Conservation (phyloP, 1,140 invertebrate genomes). For the Planococcus citri region DNA sequence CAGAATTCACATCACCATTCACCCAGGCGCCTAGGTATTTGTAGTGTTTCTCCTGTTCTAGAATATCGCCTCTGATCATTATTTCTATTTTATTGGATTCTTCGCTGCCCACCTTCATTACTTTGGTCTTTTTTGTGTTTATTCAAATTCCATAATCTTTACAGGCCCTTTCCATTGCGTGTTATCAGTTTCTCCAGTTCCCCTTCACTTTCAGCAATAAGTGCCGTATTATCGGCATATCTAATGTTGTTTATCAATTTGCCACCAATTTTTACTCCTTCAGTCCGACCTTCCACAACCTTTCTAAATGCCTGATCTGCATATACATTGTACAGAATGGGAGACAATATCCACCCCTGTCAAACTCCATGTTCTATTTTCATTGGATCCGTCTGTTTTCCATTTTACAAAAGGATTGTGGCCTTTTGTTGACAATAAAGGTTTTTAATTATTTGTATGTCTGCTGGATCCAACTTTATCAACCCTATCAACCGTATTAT, state of each 20-base stretch:
- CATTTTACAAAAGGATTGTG: neutral
- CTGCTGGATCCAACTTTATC: neutral
- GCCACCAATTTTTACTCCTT: slow-evolving; percentile 20
- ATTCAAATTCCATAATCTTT: slow-evolving; percentile 19
- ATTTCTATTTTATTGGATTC: neutral
- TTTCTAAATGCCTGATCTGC: slow-evolving; percentile 21
- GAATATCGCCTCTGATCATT: neutral
- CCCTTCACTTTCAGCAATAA: slow-evolving; percentile 22
- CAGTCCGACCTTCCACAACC: neutral
- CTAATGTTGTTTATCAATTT: slow-evolving; percentile 20
- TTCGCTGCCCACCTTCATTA: slow-evolving; percentile 18
- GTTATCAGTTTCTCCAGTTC: slow-evolving; percentile 20
- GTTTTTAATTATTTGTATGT: slow-evolving; percentile 10
- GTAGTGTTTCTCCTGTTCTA: slow-evolving; percentile 20
- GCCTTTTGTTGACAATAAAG: slow-evolving; percentile 11
- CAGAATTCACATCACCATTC: slow-evolving; percentile 22
- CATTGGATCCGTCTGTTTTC: neutral
- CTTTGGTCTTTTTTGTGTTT: slow-evolving; percentile 22
- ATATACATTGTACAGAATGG: slow-evolving; percentile 32
- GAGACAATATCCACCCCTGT: slow-evolving; percentile 23
- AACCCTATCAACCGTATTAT: neutral
- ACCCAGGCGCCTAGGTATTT: slow-evolving; percentile 21
- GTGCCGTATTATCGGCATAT: slow-evolving; percentile 22
- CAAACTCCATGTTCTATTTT: slow-evolving; percentile 10
- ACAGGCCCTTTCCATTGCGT: slow-evolving; percentile 16